Evolutionary conservation across 2,888 invertebrate genomes (phyloP), one percentile per base, ranked within the genome.

Genomic region (Gonocerus acuteangulatus): DNA sequence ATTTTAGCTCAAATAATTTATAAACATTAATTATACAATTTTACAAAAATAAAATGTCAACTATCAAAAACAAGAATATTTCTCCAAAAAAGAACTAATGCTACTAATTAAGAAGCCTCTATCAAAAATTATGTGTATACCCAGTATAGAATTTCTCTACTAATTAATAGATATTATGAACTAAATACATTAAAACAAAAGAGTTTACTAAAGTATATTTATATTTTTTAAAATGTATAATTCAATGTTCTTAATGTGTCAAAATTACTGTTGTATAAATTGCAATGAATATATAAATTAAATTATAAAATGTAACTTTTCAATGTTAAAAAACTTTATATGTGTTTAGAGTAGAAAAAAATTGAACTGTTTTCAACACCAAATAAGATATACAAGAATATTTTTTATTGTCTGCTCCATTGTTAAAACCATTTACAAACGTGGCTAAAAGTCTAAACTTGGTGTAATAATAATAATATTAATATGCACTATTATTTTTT

Each of bases 401-500:
- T 44, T 56, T 42, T 56, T 56, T 56, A 51, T 56, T 56, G 18
- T 22, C 23, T 56, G 32, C 18, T 56, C 51, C 16, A 51, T 6
- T 27, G 32, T 27, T 32, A 27, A 15, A 49, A 27, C 18, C 18
- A 49, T 23, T 48, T 23, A 48, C 27, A 48, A 48, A 48, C 48
- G 27, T 15, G 16, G 11, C 22, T 27, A 22, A 27, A 27, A 4
- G 13, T 49, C 13, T 32, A 36, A 51, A 36, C 15, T 32, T 18
- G 27, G 51, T 51, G 51, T 18, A 51, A 32, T 32, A 34, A 32
- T 51, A 51, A 19, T 51, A 51, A 51, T 42, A 15, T 42, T 42
- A 13, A n/a, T 36, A 36, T 19, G 51, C 51, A 51, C 51, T 51
- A 32, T 51, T 51, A 51, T 51, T 51, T 51, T 51, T 51, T 51